Evolutionary conservation across 2,113 vertebrate genomes (phyloP).

Genomic region (Tachuris rubrigastra): DNA sequence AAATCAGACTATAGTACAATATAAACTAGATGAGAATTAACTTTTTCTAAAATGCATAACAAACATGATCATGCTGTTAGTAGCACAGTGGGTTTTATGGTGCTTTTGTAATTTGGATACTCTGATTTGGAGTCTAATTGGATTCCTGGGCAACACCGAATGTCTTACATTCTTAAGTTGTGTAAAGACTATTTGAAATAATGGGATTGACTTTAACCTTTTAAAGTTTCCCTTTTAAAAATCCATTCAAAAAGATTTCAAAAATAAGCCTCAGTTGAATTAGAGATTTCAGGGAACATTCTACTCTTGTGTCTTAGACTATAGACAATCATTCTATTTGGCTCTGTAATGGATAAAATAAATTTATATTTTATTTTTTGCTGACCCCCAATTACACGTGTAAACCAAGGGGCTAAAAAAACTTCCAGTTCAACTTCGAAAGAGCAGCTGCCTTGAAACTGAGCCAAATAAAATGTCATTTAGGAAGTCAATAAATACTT

Average conservation of each 20-base stretch:
- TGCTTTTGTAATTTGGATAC: background rate
- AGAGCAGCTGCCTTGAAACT: background rate
- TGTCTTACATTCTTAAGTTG: background rate
- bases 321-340: background rate
- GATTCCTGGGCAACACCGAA: background rate
- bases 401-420: background rate
- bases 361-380: background rate
- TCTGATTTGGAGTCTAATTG: background rate
- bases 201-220: background rate
- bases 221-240: background rate
- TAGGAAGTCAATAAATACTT: background rate
- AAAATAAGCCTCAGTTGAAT: background rate
- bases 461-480: background rate
- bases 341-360: background rate
- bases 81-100: background rate
- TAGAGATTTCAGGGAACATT: background rate
- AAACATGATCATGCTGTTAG: conserved; percentile 26
- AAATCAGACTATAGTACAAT: background rate
- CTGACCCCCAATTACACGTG: background rate
- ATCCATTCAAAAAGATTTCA: background rate
- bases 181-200: background rate
- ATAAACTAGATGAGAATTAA: conserved; percentile 21
- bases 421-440: background rate
- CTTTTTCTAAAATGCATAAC: conserved; percentile 19
- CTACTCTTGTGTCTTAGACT: background rate